Conservation (phyloP, 2,888 invertebrate genomes). For the Dexiosoma caninum region DNA sequence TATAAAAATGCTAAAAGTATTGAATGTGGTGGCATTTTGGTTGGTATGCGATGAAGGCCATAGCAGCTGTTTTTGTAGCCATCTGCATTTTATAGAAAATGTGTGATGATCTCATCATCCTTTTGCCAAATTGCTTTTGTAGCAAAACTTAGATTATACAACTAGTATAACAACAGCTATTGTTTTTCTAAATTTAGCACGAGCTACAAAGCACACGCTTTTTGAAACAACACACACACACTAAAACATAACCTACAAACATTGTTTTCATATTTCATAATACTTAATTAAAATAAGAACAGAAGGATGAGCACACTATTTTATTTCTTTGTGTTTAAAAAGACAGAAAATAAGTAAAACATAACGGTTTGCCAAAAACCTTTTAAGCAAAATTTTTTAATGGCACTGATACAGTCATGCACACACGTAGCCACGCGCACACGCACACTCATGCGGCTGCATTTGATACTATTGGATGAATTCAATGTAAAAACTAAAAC, state of each 20-base stretch:
- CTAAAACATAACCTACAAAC: background rate
- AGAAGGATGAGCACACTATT: background rate
- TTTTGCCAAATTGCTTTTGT: conserved; percentile 43
- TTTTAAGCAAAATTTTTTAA: conserved; percentile 18
- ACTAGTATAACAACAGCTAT: conserved; percentile 48
- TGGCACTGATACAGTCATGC: conserved; percentile 4
- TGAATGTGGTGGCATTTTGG: background rate
- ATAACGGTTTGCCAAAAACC: conserved; percentile 55
- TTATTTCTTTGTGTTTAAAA: conserved; percentile 23
- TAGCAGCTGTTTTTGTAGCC: conserved; percentile 44
- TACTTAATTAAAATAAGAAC: background rate
- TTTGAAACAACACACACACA: background rate
- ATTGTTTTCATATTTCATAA: background rate
- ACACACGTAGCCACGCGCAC: background rate
- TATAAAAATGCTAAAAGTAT: background rate
- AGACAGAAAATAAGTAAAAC: conserved; percentile 3
- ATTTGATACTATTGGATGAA: background rate
- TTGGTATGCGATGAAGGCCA: background rate
- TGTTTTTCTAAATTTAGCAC: conserved; percentile 54
- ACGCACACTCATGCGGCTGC: background rate
- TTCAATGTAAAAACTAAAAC: conserved; percentile 42
- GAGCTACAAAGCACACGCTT: conserved; percentile 42
- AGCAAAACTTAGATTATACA: conserved; percentile 26
- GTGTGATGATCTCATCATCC: conserved; percentile 54
- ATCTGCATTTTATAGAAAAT: conserved; percentile 55